A percentile compares a stretch with the other conserved stretches of the same genome.
Evolutionary conservation across 2,113 vertebrate genomes (phyloP).

Genomic region (Gymnorhina tibicen): DNA sequence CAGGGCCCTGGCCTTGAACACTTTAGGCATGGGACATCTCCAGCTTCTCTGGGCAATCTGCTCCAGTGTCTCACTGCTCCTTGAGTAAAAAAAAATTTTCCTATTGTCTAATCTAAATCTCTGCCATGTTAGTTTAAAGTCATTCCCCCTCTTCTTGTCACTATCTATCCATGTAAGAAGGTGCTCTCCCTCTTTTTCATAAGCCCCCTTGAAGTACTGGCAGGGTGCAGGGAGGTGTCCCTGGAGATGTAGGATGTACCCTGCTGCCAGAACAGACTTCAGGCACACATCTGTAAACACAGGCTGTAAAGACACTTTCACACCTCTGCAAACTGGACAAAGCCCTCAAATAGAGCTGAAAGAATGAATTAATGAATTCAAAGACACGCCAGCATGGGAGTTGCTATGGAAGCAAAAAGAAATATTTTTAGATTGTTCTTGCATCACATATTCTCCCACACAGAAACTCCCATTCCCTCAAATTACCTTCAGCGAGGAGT

Average conservation of each 20-base stretch:
- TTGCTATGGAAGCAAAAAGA: conserved; percentile 56
- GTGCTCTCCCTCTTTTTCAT: background rate
- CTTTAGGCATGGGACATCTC: background rate
- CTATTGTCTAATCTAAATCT: background rate
- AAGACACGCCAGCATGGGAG: background rate
- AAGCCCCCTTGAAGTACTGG: background rate
- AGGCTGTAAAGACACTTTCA: background rate
- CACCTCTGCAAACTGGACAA: background rate
- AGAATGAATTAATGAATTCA: background rate
- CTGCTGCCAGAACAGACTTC: background rate
- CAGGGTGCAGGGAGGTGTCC: background rate
- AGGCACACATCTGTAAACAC: background rate
- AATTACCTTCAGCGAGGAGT: background rate
- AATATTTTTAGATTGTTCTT: conserved; percentile 56
- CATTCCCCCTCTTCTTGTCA: background rate
- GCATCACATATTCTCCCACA: conserved; percentile 51
- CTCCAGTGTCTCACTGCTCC: background rate
- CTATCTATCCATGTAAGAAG: background rate
- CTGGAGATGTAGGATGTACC: background rate
- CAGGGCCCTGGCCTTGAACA: background rate
- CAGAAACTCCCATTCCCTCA: conserved; percentile 52
- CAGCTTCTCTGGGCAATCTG: background rate
- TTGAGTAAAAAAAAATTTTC: background rate
- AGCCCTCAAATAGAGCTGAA: background rate
- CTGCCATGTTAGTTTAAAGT: background rate